Evolutionary conservation across 2,113 vertebrate genomes (phyloP).

Genomic region (Craseonycteris thonglongyai): DNA sequence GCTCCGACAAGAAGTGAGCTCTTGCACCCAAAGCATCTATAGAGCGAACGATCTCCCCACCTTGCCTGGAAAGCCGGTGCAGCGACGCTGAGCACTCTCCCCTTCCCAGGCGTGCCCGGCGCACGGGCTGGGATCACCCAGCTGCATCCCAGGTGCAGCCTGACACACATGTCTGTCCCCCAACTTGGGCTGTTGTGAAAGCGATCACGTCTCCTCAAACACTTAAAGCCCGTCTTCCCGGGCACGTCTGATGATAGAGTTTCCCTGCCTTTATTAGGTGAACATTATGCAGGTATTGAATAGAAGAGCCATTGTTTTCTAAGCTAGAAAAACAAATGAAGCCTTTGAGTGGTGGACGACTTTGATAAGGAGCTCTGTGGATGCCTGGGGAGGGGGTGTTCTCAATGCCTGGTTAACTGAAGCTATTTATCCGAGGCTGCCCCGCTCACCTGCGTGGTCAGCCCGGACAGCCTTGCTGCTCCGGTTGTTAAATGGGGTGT

Average conservation of each 20-base stretch:
- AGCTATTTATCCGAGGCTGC: not conserved
- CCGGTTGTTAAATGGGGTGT: not conserved
- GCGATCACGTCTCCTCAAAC: not conserved
- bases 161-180: not conserved
- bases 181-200: not conserved
- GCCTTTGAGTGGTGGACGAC: slow-evolving; percentile 31
- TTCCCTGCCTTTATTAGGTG: slow-evolving; percentile 35
- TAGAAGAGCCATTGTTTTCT: not conserved
- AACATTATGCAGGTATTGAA: not conserved
- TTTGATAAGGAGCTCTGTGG: slow-evolving; percentile 39
- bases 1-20: not conserved
- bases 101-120: not conserved
- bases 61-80: accelerated
- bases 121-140: not conserved
- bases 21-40: not conserved
- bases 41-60: not conserved
- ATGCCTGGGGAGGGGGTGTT: not conserved
- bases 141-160: not conserved
- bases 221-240: not conserved
- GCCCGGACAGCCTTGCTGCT: not conserved
- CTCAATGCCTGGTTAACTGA: not conserved
- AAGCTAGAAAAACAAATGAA: not conserved
- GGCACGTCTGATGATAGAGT: not conserved
- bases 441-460: not conserved
- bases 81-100: not conserved